Percentiles rank a stretch among this genome's conserved stretches.
Conservation (phyloP, 2,113 vertebrate species). For the Tiliqua scincoides region DNA sequence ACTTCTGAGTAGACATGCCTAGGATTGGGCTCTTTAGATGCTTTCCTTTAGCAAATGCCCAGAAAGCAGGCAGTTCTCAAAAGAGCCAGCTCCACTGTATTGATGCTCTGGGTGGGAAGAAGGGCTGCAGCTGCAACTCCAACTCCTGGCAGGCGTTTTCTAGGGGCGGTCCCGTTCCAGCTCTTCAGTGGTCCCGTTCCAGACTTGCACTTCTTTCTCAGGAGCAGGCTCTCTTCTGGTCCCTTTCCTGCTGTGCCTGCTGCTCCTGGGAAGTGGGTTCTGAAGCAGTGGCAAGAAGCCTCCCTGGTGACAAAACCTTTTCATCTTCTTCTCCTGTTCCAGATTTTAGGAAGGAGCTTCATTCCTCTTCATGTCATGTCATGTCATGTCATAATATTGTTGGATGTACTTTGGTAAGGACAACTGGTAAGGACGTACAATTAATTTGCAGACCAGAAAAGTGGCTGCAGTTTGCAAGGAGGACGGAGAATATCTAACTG, state of each 20-base stretch:
- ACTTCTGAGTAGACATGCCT: too few relatives aligned
- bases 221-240: background rate
- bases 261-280: constrained; percentile 18
- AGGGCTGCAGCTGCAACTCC: too few relatives aligned
- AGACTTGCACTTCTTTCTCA: background rate
- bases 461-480: constrained; percentile 58
- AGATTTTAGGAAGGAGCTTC: constrained; percentile 35
- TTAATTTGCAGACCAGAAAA: constrained; percentile 65
- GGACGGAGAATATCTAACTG: constrained; percentile 35
- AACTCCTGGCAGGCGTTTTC: too few relatives aligned
- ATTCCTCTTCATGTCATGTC: constrained; percentile 43
- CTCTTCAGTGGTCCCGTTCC: background rate
- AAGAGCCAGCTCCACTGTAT: background rate
- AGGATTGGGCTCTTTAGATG: too few relatives aligned
- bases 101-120: too few relatives aligned
- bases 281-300: background rate
- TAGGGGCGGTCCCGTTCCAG: too few relatives aligned
- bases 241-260: background rate
- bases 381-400: constrained; percentile 58
- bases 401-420: constrained; percentile 59
- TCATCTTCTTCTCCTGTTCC: constrained; percentile 22
- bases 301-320: too few relatives aligned
- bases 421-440: constrained; percentile 44
- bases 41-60: background rate
- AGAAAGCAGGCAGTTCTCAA: background rate